phyloP scores from a whole-genome alignment of 1,140 invertebrate species.

The Nasonia vitripennis region DNA sequence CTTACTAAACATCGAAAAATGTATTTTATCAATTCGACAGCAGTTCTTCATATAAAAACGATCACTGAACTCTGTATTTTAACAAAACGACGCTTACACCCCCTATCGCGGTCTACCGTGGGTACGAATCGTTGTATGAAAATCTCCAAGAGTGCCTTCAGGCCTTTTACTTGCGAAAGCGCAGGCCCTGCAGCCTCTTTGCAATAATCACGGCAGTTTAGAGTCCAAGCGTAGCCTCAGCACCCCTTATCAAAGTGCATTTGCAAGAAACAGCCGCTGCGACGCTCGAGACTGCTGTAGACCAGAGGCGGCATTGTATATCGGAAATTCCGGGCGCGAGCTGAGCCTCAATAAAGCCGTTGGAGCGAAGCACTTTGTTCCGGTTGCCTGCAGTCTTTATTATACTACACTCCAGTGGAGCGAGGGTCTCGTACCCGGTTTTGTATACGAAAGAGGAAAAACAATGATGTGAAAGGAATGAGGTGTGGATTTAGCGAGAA shows the following conservation, averaged over 20 bases:
- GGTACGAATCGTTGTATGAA: not conserved
- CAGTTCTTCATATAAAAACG: no score
- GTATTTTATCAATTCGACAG: no score
- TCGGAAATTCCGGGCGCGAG: slow-evolving; percentile 16
- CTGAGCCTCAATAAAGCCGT: slow-evolving; percentile 30
- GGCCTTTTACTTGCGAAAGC: not conserved
- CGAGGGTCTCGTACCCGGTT: not conserved
- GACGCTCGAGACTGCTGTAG: not conserved
- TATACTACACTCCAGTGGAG: not conserved
- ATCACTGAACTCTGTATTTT: no score
- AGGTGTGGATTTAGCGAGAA: not conserved
- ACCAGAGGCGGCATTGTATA: not conserved
- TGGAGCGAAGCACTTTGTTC: slow-evolving; percentile 36
- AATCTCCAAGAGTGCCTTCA: not conserved
- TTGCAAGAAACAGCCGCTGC: slow-evolving; percentile 24
- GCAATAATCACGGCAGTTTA: slow-evolving; percentile 36
- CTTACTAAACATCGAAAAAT: no score
- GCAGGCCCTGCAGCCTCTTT: not conserved
- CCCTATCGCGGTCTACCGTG: no score
- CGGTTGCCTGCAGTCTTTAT: not conserved
- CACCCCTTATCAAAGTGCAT: slow-evolving; percentile 26
- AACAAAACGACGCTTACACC: no score
- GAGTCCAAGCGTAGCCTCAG: not conserved
- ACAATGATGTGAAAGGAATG: not conserved
- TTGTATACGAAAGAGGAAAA: not conserved